Evolutionary conservation across 1,140 invertebrate species (phyloP), one percentile per base, ranked within the genome.

Genomic region (Cydia fagiglandana): DNA sequence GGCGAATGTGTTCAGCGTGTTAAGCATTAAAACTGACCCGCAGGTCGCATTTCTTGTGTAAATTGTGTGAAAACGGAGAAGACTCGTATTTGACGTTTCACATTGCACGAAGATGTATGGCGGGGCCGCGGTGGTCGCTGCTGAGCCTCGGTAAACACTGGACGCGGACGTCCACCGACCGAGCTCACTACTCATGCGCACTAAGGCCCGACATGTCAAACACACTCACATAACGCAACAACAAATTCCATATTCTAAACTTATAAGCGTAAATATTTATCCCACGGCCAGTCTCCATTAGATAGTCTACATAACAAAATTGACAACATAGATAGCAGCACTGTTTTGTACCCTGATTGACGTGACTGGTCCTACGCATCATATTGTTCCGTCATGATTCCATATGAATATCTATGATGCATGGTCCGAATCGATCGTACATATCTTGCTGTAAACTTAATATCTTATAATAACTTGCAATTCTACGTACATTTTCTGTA

Each of bases 241-340:
- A 78, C 75, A 41, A 38, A 77, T 70, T 75, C 64, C 78, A 79
- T 77, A 78, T 88, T 86, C 76, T 84, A 76, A 73, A 81, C 79
- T 78, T 83, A 82, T 73, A 86, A 84, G 86, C 83, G 90, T 92
- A 91, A 91, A 92, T 92, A 91, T 92, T 92, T 92, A 92, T 92
- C 86, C 88, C 86, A 87, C 86, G 83, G 82, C 83, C 82, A 89
- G 84, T 89, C 88, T 91, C 88, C 91, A 91, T 90, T 91, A 79
- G 82, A 87, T 76, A 88, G 66, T 70, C 84, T 89, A 89, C 86
- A 90, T 88, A 92, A 91, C 88, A 91, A 91, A 91, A 87, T 90
- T 93, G 91, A 93, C 91, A 93, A 91, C 91, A 92, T 89, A 93
- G 91, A 91, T 91, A 91, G 91, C 90, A 93, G 91, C 91, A 91